Percentiles rank a stretch among this genome's conserved stretches.
phyloP scores from a whole-genome alignment of 2,113 vertebrate genomes.

The Zosterops hypoxanthus region DNA sequence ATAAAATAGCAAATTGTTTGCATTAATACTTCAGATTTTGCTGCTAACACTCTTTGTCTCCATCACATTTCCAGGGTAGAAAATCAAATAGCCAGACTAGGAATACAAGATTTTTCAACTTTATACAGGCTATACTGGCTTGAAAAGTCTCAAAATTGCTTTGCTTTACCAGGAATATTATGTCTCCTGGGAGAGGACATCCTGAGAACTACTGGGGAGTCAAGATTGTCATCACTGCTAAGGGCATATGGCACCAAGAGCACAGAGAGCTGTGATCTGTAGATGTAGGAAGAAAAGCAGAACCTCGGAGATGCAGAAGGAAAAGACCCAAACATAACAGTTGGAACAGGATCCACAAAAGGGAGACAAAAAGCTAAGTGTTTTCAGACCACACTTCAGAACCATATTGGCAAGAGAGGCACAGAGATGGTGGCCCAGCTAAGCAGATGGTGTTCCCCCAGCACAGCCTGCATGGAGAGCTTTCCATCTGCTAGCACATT shows the following conservation, averaged over 20 bases:
- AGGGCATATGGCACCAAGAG: neutral
- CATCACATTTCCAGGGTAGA: neutral
- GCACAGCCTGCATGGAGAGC: neutral
- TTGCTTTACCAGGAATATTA: neutral
- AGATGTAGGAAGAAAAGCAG: neutral
- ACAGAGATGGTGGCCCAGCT: neutral
- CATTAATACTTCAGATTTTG: neutral
- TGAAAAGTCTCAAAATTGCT: neutral
- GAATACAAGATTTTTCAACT: neutral
- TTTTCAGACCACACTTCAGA: neutral
- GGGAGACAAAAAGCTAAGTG: neutral
- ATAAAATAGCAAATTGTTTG: neutral
- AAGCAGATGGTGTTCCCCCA: conserved; percentile 40
- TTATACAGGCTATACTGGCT: neutral
- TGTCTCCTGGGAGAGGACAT: neutral
- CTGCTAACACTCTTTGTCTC: neutral
- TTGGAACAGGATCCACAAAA: neutral
- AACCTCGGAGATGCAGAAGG: neutral
- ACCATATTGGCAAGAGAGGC: neutral
- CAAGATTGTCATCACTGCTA: neutral
- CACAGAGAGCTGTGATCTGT: neutral
- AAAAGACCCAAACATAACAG: neutral
- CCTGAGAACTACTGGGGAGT: neutral
- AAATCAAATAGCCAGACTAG: neutral
- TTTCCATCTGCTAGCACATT: neutral